These are phyloP conservation scores for Scyliorhinus canicula DNA, from an alignment of 2,797 vertebrate genomes.

Conservation along the genomic window DNA sequence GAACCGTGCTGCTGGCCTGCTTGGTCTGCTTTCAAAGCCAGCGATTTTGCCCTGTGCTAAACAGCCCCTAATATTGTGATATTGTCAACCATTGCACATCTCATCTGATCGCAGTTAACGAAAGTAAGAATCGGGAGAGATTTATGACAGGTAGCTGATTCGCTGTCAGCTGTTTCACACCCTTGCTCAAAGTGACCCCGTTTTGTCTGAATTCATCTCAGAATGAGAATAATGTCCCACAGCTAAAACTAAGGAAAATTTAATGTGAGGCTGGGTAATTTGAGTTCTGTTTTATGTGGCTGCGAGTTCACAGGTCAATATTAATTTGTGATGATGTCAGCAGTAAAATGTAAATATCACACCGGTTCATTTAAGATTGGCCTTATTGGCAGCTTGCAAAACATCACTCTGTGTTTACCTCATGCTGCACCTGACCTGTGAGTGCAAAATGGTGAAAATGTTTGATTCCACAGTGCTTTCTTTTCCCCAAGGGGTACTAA, in stretches of 20 bases:
- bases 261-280: background rate
- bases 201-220: background rate
- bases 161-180: background rate
- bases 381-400: background rate
- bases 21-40: too few relatives aligned
- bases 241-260: background rate
- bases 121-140: background rate
- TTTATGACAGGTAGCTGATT: background rate
- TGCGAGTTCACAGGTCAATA: background rate
- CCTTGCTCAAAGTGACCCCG: background rate
- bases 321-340: background rate
- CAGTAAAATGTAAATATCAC: background rate
- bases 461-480: background rate
- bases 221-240: background rate
- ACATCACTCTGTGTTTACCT: background rate
- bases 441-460: background rate
- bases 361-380: background rate
- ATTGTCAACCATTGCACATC: background rate
- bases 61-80: too few relatives aligned
- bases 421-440: background rate
- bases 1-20: too few relatives aligned
- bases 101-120: background rate
- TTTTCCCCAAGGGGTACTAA: background rate
- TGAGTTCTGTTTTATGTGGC: background rate
- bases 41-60: too few relatives aligned